These are phyloP conservation scores for Himalopsyche kuldschensis DNA, from an alignment of 2,888 invertebrate species.

Conservation along the genomic window DNA sequence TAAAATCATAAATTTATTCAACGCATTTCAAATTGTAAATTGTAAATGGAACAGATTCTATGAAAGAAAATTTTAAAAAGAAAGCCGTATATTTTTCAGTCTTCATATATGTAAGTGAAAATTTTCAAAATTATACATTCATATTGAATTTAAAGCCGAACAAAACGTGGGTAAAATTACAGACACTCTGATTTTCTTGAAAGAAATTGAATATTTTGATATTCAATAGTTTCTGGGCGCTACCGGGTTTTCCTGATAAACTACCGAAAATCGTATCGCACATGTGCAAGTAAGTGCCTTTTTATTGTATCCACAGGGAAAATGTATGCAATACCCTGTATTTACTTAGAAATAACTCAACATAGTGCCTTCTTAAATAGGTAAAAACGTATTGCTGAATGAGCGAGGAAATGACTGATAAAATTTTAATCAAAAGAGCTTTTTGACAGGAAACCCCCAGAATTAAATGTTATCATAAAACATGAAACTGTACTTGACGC, in stretches of 20 bases:
- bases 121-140: constrained; percentile 17
- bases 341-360: constrained; percentile 12
- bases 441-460: background rate
- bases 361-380: constrained; percentile 12
- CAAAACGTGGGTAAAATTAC: constrained; percentile 23
- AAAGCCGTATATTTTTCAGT: too few species aligned
- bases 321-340: constrained; percentile 18
- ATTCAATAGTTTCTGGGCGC: constrained; percentile 30
- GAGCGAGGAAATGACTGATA: constrained; percentile 19
- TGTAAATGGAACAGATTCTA: too few species aligned
- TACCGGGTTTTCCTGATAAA: constrained; percentile 25
- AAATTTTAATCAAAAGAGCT: constrained; percentile 27
- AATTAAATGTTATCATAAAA: constrained; percentile 12
- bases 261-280: constrained; percentile 21
- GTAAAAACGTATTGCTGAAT: constrained; percentile 16
- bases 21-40: too few species aligned
- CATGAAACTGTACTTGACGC: background rate
- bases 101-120: too few species aligned
- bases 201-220: constrained; percentile 36
- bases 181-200: constrained; percentile 10
- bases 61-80: too few species aligned
- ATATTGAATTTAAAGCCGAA: constrained; percentile 32
- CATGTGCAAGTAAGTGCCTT: background rate
- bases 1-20: too few species aligned
- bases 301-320: constrained; percentile 17